Base-by-base conservation (phyloP, 2,113 vertebrate species). In the Panurus biarmicus region DNA sequence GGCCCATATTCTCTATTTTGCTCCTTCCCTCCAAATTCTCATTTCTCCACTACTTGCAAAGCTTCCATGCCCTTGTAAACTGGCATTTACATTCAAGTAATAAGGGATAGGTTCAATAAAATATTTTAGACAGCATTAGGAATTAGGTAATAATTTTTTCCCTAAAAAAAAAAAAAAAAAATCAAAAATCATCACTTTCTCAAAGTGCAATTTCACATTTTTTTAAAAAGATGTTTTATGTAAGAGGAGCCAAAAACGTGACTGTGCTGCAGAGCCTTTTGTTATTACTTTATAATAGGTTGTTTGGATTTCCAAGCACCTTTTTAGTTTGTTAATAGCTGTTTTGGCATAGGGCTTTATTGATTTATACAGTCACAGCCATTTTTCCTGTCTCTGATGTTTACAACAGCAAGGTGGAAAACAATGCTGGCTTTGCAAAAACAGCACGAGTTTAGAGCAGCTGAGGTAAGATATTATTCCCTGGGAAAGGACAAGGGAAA, bases 291-390 rank as follows among this genome's bases (percentile, higher is more conserved):
- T 81, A 3, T 66, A 78, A 82, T 61, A 82, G 23, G 33, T 31
- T 85, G 77, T 89, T 95, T 89, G 35, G 54, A 76, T 95, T 95
- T 70, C 50, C 38, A 79, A 85, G 75, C 62, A 79, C 16, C 60
- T 87, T 83, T 76, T 87, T 72, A 73, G 70, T 72, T 83, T 62
- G 70, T 79, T 91, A 95, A 96, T 89, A 87, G 78, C 77, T 91
- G 50, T 73, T 61, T 73, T 14, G 66, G 45, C 33, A 85, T 18
- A 42, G 53, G 36, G 18, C 17, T 92, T 94, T 89, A 94, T 95
- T 74, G 87, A 95, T 95, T 91, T 94, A 79, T 54, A 54, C 85
- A 83, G 58, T 62, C 81, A 89, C 33, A 83, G 44, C 45, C 50
- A 87, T 94, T 96, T 79, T 87, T 95, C 60, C 88, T 56, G 42